Base-by-base conservation (phyloP, 2,113 vertebrate genomes). In the Nibea coibor region DNA sequence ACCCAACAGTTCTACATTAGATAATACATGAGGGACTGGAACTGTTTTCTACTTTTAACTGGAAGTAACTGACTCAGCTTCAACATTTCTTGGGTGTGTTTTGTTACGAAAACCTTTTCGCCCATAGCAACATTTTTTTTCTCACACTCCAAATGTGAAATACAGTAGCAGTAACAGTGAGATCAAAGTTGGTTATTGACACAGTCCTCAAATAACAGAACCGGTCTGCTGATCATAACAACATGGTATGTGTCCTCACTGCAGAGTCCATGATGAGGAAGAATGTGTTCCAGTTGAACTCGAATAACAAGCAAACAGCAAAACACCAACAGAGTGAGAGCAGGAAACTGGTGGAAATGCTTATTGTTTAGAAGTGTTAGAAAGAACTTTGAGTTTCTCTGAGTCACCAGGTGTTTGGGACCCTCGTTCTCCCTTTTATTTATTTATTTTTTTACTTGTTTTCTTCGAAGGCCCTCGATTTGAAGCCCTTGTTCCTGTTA, bases 91-190 rank as follows among this genome's bases (percentile, higher is more conserved):
- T 74, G 78, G 87, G 86, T 78, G 86, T 90, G 87, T 82, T 91
- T 82, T 75, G 87, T 87, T 89, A 51, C 85, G 75, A 71, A 87
- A 89, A 73, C 45, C 48, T 71, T 89, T 86, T 84, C 14, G 59
- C 84, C 84, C 86, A 82, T 88, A 72, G 88, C 85, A 88, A 91
- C 86, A 77, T 78, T 67, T 86, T 84, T 84, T 81, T 69, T 62
- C 47, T 48, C 17, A 12, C 42, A 48, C 16, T 43, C 45, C 54
- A 48, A 68, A 80, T 79, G 28, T 83, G 74, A 63, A 63, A 67
- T 72, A 65, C 72, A 56, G 84, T 76, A 86, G 72, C 73, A 42
- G 31, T 35, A 35, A 35, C 31, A 35, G n/a, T 28, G 14, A 62
- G 61, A 87, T 86, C 76, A 81, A 83, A 88, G 82, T 24, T 15